Evolutionary conservation across 1,140 invertebrate genomes (phyloP), one percentile per base, ranked within the genome.

Genomic region (Zaprionus ghesquierei): DNA sequence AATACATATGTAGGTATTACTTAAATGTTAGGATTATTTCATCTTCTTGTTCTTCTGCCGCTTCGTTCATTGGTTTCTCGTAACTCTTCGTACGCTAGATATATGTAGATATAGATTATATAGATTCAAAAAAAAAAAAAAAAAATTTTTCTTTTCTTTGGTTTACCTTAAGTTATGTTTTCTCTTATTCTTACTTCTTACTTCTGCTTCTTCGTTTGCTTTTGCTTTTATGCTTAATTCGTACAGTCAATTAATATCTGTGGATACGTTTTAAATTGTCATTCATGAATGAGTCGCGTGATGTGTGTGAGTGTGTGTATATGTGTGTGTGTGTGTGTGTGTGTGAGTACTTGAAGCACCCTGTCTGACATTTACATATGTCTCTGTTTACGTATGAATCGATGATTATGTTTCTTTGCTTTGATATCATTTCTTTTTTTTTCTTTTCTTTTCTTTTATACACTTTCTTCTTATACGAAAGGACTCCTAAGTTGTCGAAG

Each of bases 121-220:
- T 74, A 81, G 77, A 76, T 84, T 77, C 85, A 89, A 89, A 89
- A 81, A 90, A 89, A 81, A 89, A 89, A 89, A 86, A n/a, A n/a
- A n/a, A n/a, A n/a, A n/a, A n/a, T n/a, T n/a, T n/a, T n/a, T n/a
- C n/a, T n/a, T n/a, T n/a, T 89, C 85, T 89, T 89, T 89, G 85
- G 85, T 89, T 89, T 89, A 79, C 86, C 86, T 89, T 90, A 89
- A 75, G 90, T 59, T 49, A n/a, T 44, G 13, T 65, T 56, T 58
- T 44, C 13, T 23, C 49, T 69, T 35, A 56, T 72, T 49, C 18
- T 60, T 51, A 54, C 49, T 51, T 41, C 51, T 73, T n/a, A n/a
- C 51, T 25, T 31, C 50, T 64, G 23, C 25, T 38, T 68, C 55
- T 55, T 35, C 22, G 33, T 56, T 29, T 31, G 18, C 13, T 35